Evolutionary conservation across 2,888 invertebrate species (phyloP), one percentile per base, ranked within the genome.

Genomic region (Eumerus sabulonum): DNA sequence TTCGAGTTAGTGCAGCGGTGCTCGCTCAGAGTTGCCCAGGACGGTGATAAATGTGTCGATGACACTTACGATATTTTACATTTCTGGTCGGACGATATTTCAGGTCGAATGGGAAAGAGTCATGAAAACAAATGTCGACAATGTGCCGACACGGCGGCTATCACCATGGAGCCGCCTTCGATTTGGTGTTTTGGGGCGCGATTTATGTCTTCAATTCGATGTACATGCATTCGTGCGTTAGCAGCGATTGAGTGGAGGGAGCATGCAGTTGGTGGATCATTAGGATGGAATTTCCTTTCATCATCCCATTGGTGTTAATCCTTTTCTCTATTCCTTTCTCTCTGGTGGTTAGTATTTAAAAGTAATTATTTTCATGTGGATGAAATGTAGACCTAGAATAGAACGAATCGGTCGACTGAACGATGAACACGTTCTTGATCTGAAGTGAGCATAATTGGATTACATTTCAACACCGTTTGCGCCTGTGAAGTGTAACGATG

Each of bases 21-120:
- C 3, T 11, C 40, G 40, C n/a, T 11, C 12, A 7, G 11, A 13
- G 60, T 54, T 54, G 62, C 42, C 42, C 35, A 51, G 40, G 14
- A 44, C 48, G 45, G 53, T 53, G 40, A 54, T 66, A 47, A 66
- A 66, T 66, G 66, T 40, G 47, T 56, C 66, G 56, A 56, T 66
- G 66, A 56, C 66, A 66, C 47, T 66, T 48, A 27, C 38, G 44
- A 51, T 44, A 44, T 48, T 63, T 44, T 14, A n/a, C 19, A 18
- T 11, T 16, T 45, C 45, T 36, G 44, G 1, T 11, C 53, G 18
- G 51, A 44, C 9, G 51, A 63, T 42, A 27, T 27, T 27, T 27
- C 27, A 27, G 27, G 27, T 27, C 27, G 27, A 27, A 7, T 7
- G 27, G 27, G 27, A 4, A 27, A 7, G 27, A 27, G 27, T 27